Evolutionary conservation across 2,888 invertebrate species (phyloP).

Genomic region (Lutraria lutraria): DNA sequence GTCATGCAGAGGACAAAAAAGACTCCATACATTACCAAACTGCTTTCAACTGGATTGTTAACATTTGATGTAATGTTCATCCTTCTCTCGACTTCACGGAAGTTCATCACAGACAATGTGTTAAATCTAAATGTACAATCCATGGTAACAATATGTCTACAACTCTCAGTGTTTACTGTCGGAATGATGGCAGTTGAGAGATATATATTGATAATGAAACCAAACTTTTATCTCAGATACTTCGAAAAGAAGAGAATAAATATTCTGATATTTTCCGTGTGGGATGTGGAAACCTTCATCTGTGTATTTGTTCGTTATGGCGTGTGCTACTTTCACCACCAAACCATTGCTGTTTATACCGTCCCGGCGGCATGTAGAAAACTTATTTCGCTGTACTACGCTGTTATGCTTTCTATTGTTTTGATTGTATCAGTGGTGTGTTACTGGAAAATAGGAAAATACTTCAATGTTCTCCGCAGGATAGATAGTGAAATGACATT

Average conservation of each 20-base stretch:
- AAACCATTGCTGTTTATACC: background rate
- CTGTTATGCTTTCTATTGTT: background rate
- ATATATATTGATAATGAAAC: conserved; percentile 29
- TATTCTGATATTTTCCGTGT: background rate
- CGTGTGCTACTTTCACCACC: background rate
- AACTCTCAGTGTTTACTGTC: background rate
- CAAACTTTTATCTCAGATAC: conserved; percentile 7
- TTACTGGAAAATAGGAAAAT: conserved; percentile 16
- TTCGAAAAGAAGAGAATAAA: background rate
- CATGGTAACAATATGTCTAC: background rate
- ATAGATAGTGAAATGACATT: background rate
- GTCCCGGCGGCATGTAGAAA: background rate
- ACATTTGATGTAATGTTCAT: conserved; percentile 35
- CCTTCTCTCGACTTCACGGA: conserved; percentile 5
- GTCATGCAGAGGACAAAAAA: conserved; percentile 17
- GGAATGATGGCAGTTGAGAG: conserved; percentile 37
- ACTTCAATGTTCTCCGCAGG: background rate
- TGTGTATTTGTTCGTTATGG: conserved; percentile 23
- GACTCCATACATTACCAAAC: conserved; percentile 25
- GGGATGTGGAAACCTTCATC: background rate
- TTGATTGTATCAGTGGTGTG: background rate
- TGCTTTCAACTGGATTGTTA: conserved; percentile 25
- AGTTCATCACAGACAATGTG: background rate
- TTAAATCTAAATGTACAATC: conserved; percentile 3
- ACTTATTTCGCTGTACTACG: background rate